phyloP scores from a whole-genome alignment of 2,888 invertebrate species.

The Lysandra bellargus region DNA sequence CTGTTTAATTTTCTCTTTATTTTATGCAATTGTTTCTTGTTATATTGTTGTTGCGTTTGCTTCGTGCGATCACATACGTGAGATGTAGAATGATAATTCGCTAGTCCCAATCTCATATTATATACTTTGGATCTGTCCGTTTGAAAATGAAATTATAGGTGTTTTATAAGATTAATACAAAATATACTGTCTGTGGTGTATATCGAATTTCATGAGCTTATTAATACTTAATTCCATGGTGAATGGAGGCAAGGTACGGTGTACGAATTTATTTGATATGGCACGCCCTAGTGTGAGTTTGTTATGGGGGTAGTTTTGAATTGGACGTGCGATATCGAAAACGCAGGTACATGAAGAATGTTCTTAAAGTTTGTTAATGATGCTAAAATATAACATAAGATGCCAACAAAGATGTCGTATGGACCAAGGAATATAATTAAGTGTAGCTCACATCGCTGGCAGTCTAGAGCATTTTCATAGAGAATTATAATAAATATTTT shows the following conservation, averaged over 20 bases:
- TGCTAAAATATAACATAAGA: constrained; percentile 61
- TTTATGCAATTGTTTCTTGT: constrained; percentile 61
- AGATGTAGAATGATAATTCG: constrained; percentile 53
- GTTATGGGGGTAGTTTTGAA: neutral
- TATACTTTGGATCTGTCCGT: constrained; percentile 72
- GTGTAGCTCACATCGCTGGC: constrained; percentile 74
- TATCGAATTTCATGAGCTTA: constrained; percentile 80
- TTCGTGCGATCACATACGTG: constrained; percentile 58
- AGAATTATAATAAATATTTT: constrained; percentile 56
- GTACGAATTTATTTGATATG: constrained; percentile 58
- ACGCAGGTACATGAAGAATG: constrained; percentile 45
- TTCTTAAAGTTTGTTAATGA: constrained; percentile 49
- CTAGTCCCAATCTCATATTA: constrained; percentile 70
- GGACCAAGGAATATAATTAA: constrained; percentile 75
- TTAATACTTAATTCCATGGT: constrained; percentile 73
- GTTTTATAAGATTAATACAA: constrained; percentile 68
- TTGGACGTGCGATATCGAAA: constrained; percentile 42
- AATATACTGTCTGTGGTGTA: constrained; percentile 76
- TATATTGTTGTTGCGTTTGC: constrained; percentile 62
- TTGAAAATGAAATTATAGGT: constrained; percentile 55
- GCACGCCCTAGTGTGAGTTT: constrained; percentile 50
- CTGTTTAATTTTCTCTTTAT: constrained; percentile 54
- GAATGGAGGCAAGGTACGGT: constrained; percentile 55
- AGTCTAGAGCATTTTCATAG: constrained; percentile 62
- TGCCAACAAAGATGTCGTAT: constrained; percentile 74